A percentile compares a stretch with the other conserved stretches of the same genome.
Conservation (phyloP, 2,797 vertebrate species). For the Pseudochirops cupreus region DNA sequence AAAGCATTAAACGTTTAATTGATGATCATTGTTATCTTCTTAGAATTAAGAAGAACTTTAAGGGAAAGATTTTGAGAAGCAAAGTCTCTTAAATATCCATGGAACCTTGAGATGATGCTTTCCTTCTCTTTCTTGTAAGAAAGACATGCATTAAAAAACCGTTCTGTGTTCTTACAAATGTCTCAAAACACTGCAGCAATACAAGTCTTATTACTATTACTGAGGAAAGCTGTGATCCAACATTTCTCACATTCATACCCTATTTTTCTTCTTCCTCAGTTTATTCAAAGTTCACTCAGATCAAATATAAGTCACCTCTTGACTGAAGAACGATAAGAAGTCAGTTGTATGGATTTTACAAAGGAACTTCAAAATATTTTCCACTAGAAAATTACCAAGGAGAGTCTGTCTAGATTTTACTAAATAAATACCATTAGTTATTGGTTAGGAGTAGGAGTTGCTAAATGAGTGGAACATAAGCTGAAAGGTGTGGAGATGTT, state of each 20-base stretch:
- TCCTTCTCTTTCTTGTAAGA: background rate
- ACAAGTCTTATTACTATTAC: background rate
- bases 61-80: background rate
- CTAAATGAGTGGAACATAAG: background rate
- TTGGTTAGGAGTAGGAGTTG: background rate
- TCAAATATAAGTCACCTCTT: background rate
- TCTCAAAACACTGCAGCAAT: background rate
- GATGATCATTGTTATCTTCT: slow-evolving; percentile 38
- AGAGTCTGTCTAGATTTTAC: slow-evolving; percentile 23
- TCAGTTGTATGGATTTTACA: background rate
- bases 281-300: background rate
- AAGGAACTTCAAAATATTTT: background rate
- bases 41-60: background rate
- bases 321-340: background rate
- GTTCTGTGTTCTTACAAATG: background rate
- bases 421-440: slow-evolving; percentile 30
- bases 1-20: slow-evolving; percentile 17
- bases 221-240: background rate
- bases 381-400: slow-evolving; percentile 2
- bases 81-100: background rate
- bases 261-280: background rate
- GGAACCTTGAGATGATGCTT: background rate
- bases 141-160: background rate
- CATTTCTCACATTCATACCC: background rate
- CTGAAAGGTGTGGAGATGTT: slow-evolving; percentile 9